These are phyloP conservation scores for Lepisosteus osseus DNA, from an alignment of 2,113 vertebrate species.

Conservation along the genomic window DNA sequence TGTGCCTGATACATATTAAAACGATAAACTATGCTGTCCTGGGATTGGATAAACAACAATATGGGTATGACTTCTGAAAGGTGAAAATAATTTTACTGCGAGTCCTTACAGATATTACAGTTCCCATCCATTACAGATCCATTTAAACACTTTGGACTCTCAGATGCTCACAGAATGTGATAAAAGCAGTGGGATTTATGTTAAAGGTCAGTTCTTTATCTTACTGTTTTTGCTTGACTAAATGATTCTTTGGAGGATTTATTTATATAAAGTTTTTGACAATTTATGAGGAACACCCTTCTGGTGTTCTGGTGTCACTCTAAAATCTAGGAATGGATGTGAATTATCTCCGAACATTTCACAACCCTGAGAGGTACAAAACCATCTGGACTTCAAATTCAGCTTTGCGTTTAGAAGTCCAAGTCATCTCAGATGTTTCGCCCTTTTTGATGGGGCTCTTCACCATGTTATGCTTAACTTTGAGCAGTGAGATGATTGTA, in stretches of 20 bases:
- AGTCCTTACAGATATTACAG: slow-evolving; percentile 39
- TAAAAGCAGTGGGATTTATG: neutral
- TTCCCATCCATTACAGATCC: slow-evolving; percentile 20
- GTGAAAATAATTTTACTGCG: slow-evolving; percentile 42
- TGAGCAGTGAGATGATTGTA: no score
- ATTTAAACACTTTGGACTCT: slow-evolving; percentile 1
- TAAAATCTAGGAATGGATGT: no score
- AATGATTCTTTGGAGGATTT: neutral
- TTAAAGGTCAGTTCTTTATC: slow-evolving; percentile 2
- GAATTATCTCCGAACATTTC: no score
- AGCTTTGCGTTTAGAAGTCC: no score
- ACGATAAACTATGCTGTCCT: slow-evolving; percentile 71
- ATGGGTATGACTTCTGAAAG: slow-evolving; percentile 65
- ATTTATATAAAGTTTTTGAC: neutral
- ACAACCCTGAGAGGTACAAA: no score
- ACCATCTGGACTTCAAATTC: no score
- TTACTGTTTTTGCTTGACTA: neutral
- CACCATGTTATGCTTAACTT: no score
- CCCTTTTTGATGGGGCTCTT: no score
- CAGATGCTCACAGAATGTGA: neutral
- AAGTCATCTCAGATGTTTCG: no score
- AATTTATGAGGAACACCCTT: no score
- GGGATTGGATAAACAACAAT: slow-evolving; percentile 64
- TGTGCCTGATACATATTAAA: slow-evolving; percentile 76
- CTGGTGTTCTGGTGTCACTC: no score